Evolutionary conservation across 1,140 invertebrate genomes (phyloP).

Genomic region (Mesaphorura yosii): DNA sequence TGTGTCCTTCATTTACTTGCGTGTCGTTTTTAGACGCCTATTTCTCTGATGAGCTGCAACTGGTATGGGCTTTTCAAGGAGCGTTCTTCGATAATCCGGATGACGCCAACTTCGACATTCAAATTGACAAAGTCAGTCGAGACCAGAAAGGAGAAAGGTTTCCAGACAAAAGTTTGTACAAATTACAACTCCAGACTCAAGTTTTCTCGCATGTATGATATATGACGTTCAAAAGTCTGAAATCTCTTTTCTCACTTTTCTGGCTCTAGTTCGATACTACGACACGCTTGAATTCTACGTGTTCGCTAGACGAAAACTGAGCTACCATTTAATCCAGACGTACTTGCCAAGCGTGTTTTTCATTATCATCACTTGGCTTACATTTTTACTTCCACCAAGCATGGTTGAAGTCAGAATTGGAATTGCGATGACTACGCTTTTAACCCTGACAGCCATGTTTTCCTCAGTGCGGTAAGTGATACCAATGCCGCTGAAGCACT

Average conservation of each 20-base stretch:
- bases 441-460: slow-evolving; percentile 5
- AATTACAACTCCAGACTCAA: not conserved
- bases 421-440: slow-evolving; percentile 5
- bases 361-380: slow-evolving; percentile 3
- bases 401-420: not conserved
- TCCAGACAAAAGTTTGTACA: not conserved
- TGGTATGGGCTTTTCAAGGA: not conserved
- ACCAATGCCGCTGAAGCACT: too few species aligned
- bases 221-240: not conserved
- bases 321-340: slow-evolving; percentile 5
- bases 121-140: slow-evolving; percentile 2
- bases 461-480: not conserved
- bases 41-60: not conserved
- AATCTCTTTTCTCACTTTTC: too few species aligned
- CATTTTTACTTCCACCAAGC: not conserved
- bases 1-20: not conserved
- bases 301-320: slow-evolving; percentile 1
- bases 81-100: not conserved
- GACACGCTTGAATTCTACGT: too few species aligned
- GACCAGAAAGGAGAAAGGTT: too few species aligned
- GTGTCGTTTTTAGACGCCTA: not conserved
- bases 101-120: slow-evolving; percentile 5
- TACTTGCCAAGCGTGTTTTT: slow-evolving; percentile 5
- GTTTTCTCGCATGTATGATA: not conserved
- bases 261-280: too few species aligned